Evolutionary conservation across 2,113 vertebrate species (phyloP), one percentile per base, ranked within the genome.

Genomic region (Odontesthes bonariensis): DNA sequence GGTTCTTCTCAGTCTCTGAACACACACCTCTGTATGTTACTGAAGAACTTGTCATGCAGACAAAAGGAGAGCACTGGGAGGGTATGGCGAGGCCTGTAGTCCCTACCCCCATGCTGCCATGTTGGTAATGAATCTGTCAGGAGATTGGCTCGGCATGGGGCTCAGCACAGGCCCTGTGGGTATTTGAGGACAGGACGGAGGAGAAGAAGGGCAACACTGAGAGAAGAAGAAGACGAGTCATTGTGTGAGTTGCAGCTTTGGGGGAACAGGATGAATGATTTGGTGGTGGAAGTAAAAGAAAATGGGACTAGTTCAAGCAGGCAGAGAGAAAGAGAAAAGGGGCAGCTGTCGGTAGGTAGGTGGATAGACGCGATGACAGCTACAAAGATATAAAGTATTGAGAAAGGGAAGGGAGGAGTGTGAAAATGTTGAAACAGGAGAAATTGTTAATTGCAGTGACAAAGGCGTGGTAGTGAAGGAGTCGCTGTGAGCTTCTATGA

Each of bases 21-120:
- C 42, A 46, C 53, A 53, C 27, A 20, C 27, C 47, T 53, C 20
- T 31, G 60, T 32, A 75, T 38, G 31, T 20, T n/a, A 22, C 4
- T 49, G 82, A 67, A 85, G 79, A 89, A 86, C 88, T 81, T 71
- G 56, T 59, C 83, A 62, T 35, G 59, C 49, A 78, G 84, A 77
- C 72, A 84, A 76, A 80, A 75, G 66, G 49, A 62, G 65, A 69
- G 56, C 46, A 11, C 49, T 51, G 35, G 69, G 31, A 84, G 61
- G 31, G 46, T 51, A 35, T 66, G 42, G 69, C 65, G 42, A 71
- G 73, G 58, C 13, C 56, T 72, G 54, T 35, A 69, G 35, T 75
- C 73, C 77, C 80, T 67, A 51, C 69, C 83, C 81, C 86, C 84
- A 65, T 65, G 11, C 59, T 49, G 55, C 40, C 31, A 44, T 60